Evolutionary conservation across 2,888 invertebrate species (phyloP).

Genomic region (Alsophila aescularia): DNA sequence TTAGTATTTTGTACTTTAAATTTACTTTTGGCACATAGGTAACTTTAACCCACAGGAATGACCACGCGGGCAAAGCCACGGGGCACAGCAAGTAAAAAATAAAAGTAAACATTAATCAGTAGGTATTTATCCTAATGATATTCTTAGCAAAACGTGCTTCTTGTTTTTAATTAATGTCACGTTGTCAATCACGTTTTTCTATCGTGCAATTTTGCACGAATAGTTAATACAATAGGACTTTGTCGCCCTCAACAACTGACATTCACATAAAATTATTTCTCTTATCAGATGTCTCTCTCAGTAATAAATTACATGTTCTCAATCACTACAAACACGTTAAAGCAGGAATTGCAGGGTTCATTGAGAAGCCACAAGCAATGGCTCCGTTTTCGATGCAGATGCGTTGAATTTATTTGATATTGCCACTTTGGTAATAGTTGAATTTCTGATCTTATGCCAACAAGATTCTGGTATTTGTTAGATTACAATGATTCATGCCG

Average conservation of each 20-base stretch:
- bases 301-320: not conserved
- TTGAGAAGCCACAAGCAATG: not conserved
- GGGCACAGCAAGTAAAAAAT: too few species aligned
- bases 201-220: too few species aligned
- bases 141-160: too few species aligned
- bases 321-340: not conserved
- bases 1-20: too few species aligned
- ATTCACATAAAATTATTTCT: not conserved
- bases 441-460: constrained; percentile 39
- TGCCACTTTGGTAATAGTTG: constrained; percentile 12
- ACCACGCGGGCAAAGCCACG: too few species aligned
- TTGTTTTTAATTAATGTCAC: too few species aligned
- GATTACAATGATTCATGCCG: constrained; percentile 34
- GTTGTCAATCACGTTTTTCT: too few species aligned
- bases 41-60: too few species aligned
- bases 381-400: constrained; percentile 5
- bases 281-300: not conserved
- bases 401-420: constrained; percentile 23
- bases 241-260: too few species aligned
- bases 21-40: too few species aligned
- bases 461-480: constrained; percentile 24
- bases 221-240: too few species aligned
- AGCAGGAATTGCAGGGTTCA: not conserved
- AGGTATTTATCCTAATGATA: not conserved
- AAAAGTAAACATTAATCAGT: too few species aligned